Evolutionary conservation across 2,888 invertebrate species (phyloP).

Genomic region (Geophilus truncorum): DNA sequence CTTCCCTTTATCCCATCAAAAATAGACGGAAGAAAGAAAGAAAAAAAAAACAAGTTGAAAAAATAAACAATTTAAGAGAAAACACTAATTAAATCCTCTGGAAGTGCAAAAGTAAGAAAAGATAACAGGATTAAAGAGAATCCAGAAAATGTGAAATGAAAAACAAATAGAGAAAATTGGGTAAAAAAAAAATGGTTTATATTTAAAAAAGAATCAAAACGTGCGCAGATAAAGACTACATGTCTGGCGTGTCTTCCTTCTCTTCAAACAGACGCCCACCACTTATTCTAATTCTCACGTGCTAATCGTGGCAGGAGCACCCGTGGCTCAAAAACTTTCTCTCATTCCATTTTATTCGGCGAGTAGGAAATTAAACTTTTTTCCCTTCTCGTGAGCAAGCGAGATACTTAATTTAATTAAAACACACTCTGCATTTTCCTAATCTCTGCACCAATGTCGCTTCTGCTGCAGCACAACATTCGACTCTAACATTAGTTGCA

Average conservation of each 20-base stretch:
- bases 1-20: too few species aligned
- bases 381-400: not conserved
- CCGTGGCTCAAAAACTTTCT: not conserved
- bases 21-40: too few species aligned
- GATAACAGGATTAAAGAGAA: too few species aligned
- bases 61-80: too few species aligned
- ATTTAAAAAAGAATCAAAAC: not conserved
- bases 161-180: not conserved
- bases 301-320: not conserved
- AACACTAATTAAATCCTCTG: too few species aligned
- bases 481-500: not conserved
- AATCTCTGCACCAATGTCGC: not conserved
- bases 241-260: not conserved
- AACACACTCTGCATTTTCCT: conserved; percentile 11
- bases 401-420: conserved; percentile 14
- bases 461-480: not conserved
- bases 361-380: conserved; percentile 8
- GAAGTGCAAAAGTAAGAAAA: too few species aligned
- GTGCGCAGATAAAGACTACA: not conserved
- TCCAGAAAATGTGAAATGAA: not conserved
- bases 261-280: not conserved
- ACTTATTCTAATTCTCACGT: conserved; percentile 8
- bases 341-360: not conserved
- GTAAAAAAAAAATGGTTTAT: not conserved
- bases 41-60: too few species aligned